phyloP scores from a whole-genome alignment of 1,140 invertebrate species.

The Drosophila ohnishii region DNA sequence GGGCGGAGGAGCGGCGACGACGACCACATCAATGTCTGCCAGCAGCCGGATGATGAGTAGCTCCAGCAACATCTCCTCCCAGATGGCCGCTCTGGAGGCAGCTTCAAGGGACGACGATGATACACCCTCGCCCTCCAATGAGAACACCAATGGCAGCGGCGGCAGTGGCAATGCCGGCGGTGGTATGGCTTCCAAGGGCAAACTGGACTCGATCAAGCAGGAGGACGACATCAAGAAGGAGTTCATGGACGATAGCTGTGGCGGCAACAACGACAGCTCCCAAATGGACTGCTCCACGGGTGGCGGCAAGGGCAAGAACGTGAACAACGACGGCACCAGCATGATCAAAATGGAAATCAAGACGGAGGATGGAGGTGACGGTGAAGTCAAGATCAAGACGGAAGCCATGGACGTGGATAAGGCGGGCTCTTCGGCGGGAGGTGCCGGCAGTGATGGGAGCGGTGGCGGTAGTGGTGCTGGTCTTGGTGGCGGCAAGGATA shows the following conservation, averaged over 20 bases:
- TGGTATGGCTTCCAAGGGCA: conserved; percentile 84
- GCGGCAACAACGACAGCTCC: conserved; percentile 82
- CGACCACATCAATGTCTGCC: conserved; percentile 41
- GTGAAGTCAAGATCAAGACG: conserved; percentile 82
- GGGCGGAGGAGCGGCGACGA: conserved; percentile 31
- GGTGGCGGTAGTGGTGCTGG: conserved; percentile 27
- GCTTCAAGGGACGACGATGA: conserved; percentile 87
- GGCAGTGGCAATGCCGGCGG: conserved; percentile 60
- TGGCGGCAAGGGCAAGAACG: conserved; percentile 86
- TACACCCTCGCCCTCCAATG: conserved; percentile 85
- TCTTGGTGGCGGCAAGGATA: conserved; percentile 84
- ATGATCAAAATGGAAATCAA: conserved; percentile 88
- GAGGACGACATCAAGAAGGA: conserved; percentile 88
- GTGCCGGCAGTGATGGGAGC: conserved; percentile 27
- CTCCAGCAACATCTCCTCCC: conserved; percentile 85
- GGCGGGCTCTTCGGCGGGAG: conserved; percentile 21
- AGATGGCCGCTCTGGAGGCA: conserved; percentile 89
- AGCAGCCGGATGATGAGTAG: conserved; percentile 64
- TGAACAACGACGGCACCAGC: conserved; percentile 85
- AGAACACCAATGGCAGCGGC: conserved; percentile 75
- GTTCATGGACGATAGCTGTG: conserved; percentile 84
- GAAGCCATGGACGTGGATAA: conserved; percentile 82
- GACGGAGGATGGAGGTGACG: conserved; percentile 64
- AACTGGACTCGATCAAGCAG: conserved; percentile 87
- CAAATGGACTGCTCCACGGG: conserved; percentile 76